A percentile compares a stretch with the other conserved stretches of the same genome.
Conservation (phyloP, 2,797 vertebrate species). For the Oceanodroma leucorhoa region DNA sequence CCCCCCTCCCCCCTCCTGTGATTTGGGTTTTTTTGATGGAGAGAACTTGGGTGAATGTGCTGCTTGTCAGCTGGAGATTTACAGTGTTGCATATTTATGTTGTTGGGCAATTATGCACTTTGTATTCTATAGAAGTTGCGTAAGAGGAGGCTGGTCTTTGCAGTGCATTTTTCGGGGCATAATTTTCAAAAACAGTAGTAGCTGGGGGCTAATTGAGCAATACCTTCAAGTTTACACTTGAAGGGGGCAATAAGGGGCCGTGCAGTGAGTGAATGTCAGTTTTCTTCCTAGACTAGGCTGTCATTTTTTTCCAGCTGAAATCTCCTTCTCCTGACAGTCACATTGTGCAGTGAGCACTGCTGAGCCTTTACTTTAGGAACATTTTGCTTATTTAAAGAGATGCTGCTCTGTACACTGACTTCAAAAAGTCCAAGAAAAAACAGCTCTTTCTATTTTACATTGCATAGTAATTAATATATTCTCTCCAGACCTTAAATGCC, state of each 20-base stretch:
- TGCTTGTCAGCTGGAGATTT: neutral
- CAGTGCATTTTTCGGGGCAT: neutral
- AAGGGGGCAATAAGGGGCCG: no score
- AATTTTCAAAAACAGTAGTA: neutral
- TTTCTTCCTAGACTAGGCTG: neutral
- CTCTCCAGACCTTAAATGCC: neutral
- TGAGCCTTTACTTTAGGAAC: neutral
- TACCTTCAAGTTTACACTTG: neutral
- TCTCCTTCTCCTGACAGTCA: neutral
- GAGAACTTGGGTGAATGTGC: neutral
- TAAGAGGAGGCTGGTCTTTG: neutral
- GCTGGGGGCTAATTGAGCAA: neutral
- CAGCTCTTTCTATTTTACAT: neutral
- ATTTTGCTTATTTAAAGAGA: neutral
- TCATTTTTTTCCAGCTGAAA: neutral
- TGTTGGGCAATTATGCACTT: neutral
- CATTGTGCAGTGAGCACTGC: neutral
- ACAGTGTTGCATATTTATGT: neutral
- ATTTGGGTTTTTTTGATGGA: neutral
- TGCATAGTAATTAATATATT: neutral
- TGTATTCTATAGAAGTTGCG: neutral
- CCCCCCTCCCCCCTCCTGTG: fast-evolving
- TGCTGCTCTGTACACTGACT: neutral
- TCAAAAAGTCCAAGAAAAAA: neutral
- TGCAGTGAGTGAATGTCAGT: neutral